phyloP scores from a whole-genome alignment of 2,888 invertebrate species.

The Myopa tessellatipennis region DNA sequence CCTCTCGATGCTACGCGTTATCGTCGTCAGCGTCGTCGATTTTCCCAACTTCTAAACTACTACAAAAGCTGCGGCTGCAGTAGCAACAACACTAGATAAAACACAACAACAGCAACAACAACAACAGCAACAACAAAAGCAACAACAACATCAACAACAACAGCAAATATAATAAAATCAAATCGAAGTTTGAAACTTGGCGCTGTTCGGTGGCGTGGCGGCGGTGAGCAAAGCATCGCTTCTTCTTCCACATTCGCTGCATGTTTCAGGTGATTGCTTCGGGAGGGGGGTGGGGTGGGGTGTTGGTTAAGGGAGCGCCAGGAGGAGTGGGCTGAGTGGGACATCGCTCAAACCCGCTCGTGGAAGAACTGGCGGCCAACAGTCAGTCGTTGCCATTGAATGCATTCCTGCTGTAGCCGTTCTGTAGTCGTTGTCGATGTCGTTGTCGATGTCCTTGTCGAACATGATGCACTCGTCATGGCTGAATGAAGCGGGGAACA shows the following conservation, averaged over 20 bases:
- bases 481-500: too few species aligned
- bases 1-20: neutral
- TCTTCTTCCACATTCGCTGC: too few species aligned
- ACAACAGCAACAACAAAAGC: too few species aligned
- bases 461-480: neutral
- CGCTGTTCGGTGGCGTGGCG: neutral
- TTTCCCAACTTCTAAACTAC: neutral
- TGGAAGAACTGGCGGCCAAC: constrained; percentile 6
- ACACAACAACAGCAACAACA: neutral
- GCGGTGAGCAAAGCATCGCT: too few species aligned
- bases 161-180: neutral
- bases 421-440: neutral
- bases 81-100: too few species aligned
- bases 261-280: neutral
- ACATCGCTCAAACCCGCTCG: neutral
- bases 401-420: constrained; percentile 19
- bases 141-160: neutral
- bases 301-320: neutral
- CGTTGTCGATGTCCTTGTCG: neutral
- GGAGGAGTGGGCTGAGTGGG: too few species aligned
- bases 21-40: neutral
- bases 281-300: neutral
- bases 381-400: neutral
- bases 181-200: constrained; percentile 21
- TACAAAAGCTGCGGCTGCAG: neutral